Evolutionary conservation across 2,113 vertebrate species (phyloP), one percentile per base, ranked within the genome.

Genomic region (Platichthys flesus): DNA sequence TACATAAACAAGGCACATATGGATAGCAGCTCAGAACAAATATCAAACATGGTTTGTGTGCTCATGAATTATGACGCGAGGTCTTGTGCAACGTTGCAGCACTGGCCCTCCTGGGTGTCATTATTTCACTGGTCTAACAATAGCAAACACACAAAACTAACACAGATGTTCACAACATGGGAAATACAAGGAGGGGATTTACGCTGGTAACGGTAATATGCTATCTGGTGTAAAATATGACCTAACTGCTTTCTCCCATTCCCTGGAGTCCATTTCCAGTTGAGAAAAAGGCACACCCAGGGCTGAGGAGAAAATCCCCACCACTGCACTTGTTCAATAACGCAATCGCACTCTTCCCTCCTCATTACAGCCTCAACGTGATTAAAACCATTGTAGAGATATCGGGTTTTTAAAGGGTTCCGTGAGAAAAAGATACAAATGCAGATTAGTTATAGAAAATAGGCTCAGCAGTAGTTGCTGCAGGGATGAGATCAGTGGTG

Each of bases 251-350:
- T 83, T 91, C 61, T 66, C 35, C 2, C 28, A 52, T 73, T 91
- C 85, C 72, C 86, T 81, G 71, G 85, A 85, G 84, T 49, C 78
- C 77, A 74, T 65, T 70, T 89, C 71, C 80, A 85, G 83, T 78
- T 88, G 55, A 85, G 88, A 84, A 82, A 85, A 82, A 81, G 93
- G 85, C 94, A 95, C 94, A 93, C 94, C 94, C 94, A 90, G 74
- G 82, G 85, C 89, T 88, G 88, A 82, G 74, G 85, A 85, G 58
- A 77, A 85, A 87, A 69, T 35, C 79, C 81, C 78, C 85, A 69
- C 82, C 80, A 68, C 42, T 90, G 83, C 91, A 94, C 93, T 94
- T 94, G 90, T 91, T 87, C 83, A 88, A 55, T 71, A 80, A 71
- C 67, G 45, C 52, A 86, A 79, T 82, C 62, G 80, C 74, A 74